Conservation (phyloP, 2,113 vertebrate genomes). For the Gasterosteus nipponicus region DNA sequence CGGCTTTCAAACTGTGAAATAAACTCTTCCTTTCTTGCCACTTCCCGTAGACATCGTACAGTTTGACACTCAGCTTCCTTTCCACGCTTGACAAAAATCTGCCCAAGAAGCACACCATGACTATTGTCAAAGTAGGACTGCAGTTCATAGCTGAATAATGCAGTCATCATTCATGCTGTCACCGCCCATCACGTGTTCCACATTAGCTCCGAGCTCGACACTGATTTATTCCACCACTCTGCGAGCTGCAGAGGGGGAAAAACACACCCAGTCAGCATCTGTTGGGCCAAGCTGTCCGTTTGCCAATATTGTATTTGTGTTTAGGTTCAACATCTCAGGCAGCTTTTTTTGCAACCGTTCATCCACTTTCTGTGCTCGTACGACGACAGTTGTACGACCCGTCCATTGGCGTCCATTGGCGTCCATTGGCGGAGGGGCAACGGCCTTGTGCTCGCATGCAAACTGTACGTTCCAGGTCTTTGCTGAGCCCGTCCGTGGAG, state of each 20-base stretch:
- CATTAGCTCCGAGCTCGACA: constrained; percentile 62
- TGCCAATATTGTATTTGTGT: constrained; percentile 36
- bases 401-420: no score
- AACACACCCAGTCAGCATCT: constrained; percentile 63
- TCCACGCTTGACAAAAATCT: constrained; percentile 57
- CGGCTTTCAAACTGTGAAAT: constrained; percentile 17
- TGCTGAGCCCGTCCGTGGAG: neutral
- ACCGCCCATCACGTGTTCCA: constrained; percentile 64
- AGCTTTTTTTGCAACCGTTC: neutral
- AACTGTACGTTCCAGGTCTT: constrained; percentile 22
- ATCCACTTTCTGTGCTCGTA: constrained; percentile 1
- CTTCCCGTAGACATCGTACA: constrained; percentile 24
- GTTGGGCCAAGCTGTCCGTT: constrained; percentile 32
- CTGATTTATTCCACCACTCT: constrained; percentile 68
- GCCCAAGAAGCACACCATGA: constrained; percentile 62
- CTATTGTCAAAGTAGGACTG: constrained; percentile 65
- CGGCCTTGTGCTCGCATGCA: constrained; percentile 47
- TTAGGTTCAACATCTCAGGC: constrained; percentile 20
- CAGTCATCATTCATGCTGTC: constrained; percentile 75
- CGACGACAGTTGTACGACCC: no score
- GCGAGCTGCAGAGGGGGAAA: constrained; percentile 20
- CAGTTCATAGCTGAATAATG: constrained; percentile 79
- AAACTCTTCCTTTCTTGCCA: neutral
- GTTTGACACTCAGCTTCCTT: constrained; percentile 55
- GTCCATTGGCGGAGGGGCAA: constrained; percentile 39